Conservation (phyloP, 2,113 vertebrate species). For the Proteles cristata region DNA sequence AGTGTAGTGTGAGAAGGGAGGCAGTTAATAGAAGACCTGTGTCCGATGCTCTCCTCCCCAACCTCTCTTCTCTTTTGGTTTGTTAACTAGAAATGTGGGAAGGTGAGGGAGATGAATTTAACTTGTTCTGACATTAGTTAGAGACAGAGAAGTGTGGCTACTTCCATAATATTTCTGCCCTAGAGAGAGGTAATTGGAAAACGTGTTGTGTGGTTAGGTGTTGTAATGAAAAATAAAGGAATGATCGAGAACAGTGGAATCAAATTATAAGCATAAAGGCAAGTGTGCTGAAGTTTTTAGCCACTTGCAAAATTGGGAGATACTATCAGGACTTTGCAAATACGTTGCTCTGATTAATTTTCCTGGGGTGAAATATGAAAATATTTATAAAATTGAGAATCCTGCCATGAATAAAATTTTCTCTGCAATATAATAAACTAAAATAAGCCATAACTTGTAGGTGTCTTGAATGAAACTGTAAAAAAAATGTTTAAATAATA, state of each 20-base stretch:
- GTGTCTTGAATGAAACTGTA: background rate
- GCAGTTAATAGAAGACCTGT: background rate
- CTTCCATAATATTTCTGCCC: constrained; percentile 29
- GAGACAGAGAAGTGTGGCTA: background rate
- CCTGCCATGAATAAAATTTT: constrained; percentile 44
- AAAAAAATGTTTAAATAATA: constrained; percentile 41
- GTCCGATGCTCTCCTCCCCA: background rate
- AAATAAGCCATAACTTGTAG: constrained; percentile 24
- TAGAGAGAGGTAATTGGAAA: constrained; percentile 62
- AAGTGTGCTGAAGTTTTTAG: constrained; percentile 59
- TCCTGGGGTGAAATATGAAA: constrained; percentile 65
- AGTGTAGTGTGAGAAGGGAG: background rate
- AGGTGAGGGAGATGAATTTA: constrained; percentile 28
- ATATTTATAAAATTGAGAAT: constrained; percentile 68
- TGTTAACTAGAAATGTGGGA: constrained; percentile 31
- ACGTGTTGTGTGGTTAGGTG: constrained; percentile 55
- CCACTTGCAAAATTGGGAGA: constrained; percentile 67
- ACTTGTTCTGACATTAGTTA: constrained; percentile 49
- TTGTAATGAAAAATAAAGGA: constrained; percentile 67
- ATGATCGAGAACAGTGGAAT: constrained; percentile 34
- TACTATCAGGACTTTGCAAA: constrained; percentile 62
- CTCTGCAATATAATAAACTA: constrained; percentile 32
- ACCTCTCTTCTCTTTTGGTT: constrained; percentile 17
- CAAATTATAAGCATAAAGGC: constrained; percentile 58
- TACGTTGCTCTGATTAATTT: constrained; percentile 64